Base-by-base conservation (phyloP, 2,113 vertebrate genomes). In the Channa argus region DNA sequence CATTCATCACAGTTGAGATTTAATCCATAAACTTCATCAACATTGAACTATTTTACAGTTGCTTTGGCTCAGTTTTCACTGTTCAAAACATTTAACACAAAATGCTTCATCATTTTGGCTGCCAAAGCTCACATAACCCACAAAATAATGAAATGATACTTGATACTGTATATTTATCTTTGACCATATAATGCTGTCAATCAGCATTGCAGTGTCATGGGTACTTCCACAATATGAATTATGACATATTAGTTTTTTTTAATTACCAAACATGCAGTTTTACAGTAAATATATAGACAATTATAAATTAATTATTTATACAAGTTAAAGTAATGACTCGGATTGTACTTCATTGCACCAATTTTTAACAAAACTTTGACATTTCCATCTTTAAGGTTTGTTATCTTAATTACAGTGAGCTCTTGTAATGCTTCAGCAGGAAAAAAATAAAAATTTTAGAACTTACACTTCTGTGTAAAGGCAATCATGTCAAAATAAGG, bases 31-130 rank as follows among this genome's bases (percentile, higher is more conserved):
- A 8, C 58, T 9, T 45, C 43, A 53, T 58, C 37, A 8, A 37
- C 24, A 44, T 58, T 67, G 8, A 64, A 43, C 59, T 58, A 38
- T 71, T 82, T 70, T 63, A 55, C 56, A 47, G 2, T 39, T 47
- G 71, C 62, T 74, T 78, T 82, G 68, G 79, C 76, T 80, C 82
- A 65, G 55, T 56, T 39, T 66, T 63, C 5, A 34, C 34, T 44
- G 47, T 8, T 34, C 45, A 73, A 53, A 72, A 51, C 62, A 44
- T 38, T 63, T 6, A 6, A 47, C 5, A 13, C 36, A 41, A 14
- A 41, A 45, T 50, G 6, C 37, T n/a, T 38, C 2, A 41, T 6
- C 4, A 49, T 47, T 41, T 56, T 58, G 13, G 14, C 59, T 41
- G 34, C 38, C 37, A 44, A 7, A 41, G 51, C 8, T 53, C 39